These are phyloP conservation scores for Rhegmatorhina hoffmannsi DNA, from an alignment of 2,113 vertebrate species.

Conservation along the genomic window DNA sequence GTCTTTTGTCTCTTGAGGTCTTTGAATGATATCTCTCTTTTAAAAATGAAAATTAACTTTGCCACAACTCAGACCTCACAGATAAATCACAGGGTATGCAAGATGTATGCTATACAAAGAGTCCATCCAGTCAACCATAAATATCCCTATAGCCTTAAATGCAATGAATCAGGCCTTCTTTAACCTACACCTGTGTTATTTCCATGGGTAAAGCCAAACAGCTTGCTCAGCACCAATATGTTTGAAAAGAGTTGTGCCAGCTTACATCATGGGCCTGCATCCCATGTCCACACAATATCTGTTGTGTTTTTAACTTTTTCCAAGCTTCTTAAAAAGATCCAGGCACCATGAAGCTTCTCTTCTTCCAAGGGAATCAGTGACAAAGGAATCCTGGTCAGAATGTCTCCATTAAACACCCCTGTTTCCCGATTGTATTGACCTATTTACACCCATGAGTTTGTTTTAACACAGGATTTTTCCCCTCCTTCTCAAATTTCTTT, in stretches of 20 bases:
- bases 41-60: background rate
- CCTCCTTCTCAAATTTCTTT: background rate
- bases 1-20: background rate
- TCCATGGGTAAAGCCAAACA: background rate
- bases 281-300: background rate
- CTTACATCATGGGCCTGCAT: background rate
- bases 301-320: background rate
- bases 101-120: background rate
- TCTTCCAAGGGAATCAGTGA: background rate
- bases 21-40: background rate
- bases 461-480: background rate
- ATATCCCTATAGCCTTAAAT: background rate
- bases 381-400: background rate
- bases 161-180: background rate
- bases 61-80: background rate
- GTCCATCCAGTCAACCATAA: background rate
- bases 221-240: background rate
- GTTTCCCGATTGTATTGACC: background rate
- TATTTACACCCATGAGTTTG: constrained; percentile 31
- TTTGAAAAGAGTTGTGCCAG: background rate
- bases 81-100: background rate
- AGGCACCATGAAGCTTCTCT: background rate
- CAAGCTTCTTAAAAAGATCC: background rate
- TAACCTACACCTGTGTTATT: background rate
- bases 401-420: background rate